phyloP scores from a whole-genome alignment of 1,140 invertebrate genomes.

The Microplitis mediator region DNA sequence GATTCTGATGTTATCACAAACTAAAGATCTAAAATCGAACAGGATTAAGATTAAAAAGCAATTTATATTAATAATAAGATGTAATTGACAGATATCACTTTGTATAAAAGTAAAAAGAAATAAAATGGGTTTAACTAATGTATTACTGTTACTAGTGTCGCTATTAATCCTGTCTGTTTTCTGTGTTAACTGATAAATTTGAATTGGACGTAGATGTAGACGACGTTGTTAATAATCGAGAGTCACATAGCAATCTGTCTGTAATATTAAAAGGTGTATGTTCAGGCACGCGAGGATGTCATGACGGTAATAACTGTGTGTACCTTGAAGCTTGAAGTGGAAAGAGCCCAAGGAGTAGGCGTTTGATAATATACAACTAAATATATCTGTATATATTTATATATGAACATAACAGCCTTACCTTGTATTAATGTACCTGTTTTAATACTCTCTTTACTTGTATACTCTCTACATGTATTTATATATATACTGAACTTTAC shows the following conservation, averaged over 20 bases:
- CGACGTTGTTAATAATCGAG: too few relatives aligned
- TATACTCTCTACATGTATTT: neutral
- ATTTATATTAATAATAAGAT: too few relatives aligned
- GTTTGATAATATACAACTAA: neutral
- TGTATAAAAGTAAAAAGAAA: too few relatives aligned
- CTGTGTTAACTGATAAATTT: too few relatives aligned
- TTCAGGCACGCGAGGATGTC: conserved; percentile 22
- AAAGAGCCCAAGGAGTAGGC: neutral
- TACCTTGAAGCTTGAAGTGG: neutral
- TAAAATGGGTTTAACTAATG: too few relatives aligned
- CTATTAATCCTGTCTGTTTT: too few relatives aligned
- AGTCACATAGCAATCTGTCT: conserved; percentile 6
- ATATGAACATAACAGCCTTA: neutral
- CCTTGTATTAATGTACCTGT: conserved; percentile 9
- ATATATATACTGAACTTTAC: neutral
- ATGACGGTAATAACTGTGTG: conserved; percentile 13
- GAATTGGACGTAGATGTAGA: too few relatives aligned
- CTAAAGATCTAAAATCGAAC: too few relatives aligned
- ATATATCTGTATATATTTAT: neutral
- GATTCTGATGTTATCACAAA: too few relatives aligned
- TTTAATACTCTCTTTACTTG: neutral
- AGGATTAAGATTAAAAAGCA: too few relatives aligned
- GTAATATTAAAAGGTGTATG: conserved; percentile 1
- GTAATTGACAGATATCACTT: too few relatives aligned
- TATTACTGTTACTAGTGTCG: too few relatives aligned